Percentiles rank a stretch among this genome's conserved stretches.
These are phyloP conservation scores for Sparus aurata DNA, from an alignment of 2,797 vertebrate species.

Conservation along the genomic window DNA sequence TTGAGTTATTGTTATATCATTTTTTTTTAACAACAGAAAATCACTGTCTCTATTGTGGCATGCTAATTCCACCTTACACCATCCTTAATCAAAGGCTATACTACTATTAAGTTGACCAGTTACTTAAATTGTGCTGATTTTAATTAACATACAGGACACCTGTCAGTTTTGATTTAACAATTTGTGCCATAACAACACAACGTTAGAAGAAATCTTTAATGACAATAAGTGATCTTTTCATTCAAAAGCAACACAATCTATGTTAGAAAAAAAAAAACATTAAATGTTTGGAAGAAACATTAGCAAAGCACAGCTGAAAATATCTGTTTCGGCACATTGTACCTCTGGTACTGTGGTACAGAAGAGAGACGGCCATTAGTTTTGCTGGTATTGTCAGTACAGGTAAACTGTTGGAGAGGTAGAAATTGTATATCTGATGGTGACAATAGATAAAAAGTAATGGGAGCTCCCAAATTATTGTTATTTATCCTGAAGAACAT, in stretches of 20 bases:
- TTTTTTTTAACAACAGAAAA: background rate
- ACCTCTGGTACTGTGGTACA: background rate
- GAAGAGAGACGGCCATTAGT: no score
- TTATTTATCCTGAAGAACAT: background rate
- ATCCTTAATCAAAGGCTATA: background rate
- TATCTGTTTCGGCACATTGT: background rate
- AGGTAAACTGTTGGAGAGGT: background rate
- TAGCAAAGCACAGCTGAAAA: background rate
- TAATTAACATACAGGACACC: background rate
- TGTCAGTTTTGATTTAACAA: background rate
- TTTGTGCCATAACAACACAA: background rate
- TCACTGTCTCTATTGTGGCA: background rate
- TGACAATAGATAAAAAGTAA: background rate
- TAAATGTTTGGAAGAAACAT: background rate
- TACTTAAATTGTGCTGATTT: background rate
- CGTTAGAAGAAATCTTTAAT: background rate
- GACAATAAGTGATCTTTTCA: background rate
- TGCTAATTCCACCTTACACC: background rate
- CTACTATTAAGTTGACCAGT: background rate
- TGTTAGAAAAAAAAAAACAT: background rate
- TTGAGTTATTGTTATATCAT: background rate
- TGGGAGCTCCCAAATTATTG: background rate
- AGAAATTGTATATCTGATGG: background rate
- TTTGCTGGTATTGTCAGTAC: no score
- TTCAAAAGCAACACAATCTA: background rate